Conservation (phyloP, 2,888 invertebrate genomes). For the Xanthia togata region DNA sequence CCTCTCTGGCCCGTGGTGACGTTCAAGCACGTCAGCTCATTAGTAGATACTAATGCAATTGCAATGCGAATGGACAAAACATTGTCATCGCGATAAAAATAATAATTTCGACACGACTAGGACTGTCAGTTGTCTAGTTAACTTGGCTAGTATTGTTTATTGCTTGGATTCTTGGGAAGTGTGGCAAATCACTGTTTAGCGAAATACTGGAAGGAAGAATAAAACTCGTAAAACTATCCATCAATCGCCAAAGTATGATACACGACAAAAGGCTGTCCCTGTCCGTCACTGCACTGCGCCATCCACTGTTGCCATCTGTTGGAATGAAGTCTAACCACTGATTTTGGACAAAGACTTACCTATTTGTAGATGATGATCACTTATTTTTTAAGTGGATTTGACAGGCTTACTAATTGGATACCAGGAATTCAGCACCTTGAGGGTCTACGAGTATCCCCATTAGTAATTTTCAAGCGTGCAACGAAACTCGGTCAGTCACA, state of each 20-base stretch:
- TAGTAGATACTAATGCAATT: neutral
- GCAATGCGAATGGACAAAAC: neutral
- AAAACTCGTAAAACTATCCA: slow-evolving; percentile 4
- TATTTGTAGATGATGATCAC: neutral
- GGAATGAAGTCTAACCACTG: neutral
- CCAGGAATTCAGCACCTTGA: neutral
- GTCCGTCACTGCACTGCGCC: neutral
- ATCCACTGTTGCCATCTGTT: slow-evolving; percentile 5
- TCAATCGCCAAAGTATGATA: neutral
- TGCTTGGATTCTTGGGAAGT: neutral
- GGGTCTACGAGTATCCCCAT: too few species aligned
- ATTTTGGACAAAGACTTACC: neutral
- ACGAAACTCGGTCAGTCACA: neutral
- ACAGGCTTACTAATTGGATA: neutral
- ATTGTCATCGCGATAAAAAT: neutral
- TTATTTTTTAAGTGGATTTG: neutral
- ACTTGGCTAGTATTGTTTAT: neutral
- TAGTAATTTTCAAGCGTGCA: neutral
- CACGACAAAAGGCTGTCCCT: neutral
- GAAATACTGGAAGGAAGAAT: neutral
- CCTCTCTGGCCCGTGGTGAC: too few species aligned
- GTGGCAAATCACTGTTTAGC: neutral
- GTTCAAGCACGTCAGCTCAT: too few species aligned
- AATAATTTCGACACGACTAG: too few species aligned
- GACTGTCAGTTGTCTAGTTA: too few species aligned